Base-by-base conservation (phyloP, 2,888 invertebrate genomes). In the Patella caerulea region DNA sequence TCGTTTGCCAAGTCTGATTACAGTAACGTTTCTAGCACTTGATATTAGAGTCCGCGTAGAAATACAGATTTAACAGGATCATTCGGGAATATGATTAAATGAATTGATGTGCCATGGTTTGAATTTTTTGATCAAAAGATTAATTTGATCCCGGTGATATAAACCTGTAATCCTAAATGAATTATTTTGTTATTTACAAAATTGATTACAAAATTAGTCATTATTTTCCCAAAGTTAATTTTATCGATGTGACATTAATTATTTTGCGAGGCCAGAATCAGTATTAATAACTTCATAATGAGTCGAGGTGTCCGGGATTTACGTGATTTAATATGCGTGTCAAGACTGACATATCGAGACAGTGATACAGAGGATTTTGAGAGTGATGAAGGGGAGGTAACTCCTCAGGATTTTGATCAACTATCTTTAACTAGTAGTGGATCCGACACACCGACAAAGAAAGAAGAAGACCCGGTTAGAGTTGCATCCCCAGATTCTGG, bases 1-100 rank as follows among this genome's bases (percentile, higher is more conserved):
- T 80, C 93, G 94, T 73, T 92, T 95, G 73, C 95, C 95, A 0
- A 92, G 95, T 65, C 91, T 95, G 55, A 75, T 88, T 9, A 83
- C 86, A 11, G 83, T 85, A 19, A 73, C 83, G 29, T 85, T 87
- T 65, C 55, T 88, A 75, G 85, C 86, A 34, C 78, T 87, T 53
- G 85, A 89, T 78, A 78, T 86, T 3, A 76, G 83, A 74, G 81
- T 89, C 12, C 78, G 85, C 73, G 80, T 88, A n/a, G 85, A 86
- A 74, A 85, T 88, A 74, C 19, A 65, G 65, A 65, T 65, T 24
- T 65, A 19, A 65, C 65, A 65, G 24, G 19, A 19, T 7, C 45
- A 45, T 45, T 45, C 0, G 45, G 45, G 45, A 45, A 7, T 7
- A 45, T 45, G 45, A 45, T 45, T 45, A 45, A 45, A 45, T 7